Conservation (phyloP, 1,140 invertebrate genomes). For the Plectus sambesii region DNA sequence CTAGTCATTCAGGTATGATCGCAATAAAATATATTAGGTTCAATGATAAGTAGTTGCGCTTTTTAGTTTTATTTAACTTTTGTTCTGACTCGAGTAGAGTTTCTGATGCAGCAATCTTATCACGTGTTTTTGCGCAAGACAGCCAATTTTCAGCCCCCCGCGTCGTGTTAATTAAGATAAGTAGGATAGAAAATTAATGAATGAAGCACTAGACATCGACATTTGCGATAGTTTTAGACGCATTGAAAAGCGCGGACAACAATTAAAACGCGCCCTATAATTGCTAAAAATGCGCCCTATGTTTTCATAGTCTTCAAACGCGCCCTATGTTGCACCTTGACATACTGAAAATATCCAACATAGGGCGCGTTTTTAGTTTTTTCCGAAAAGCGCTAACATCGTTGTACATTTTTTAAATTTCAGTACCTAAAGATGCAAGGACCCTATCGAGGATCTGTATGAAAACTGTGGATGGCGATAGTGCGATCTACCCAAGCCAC, state of each 20-base stretch:
- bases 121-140: not conserved
- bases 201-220: too few species aligned
- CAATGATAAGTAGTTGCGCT: not conserved
- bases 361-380: too few species aligned
- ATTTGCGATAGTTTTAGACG: too few species aligned
- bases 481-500: too few species aligned
- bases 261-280: too few species aligned
- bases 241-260: too few species aligned
- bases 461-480: too few species aligned
- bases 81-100: not conserved
- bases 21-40: slow-evolving; percentile 8
- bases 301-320: too few species aligned
- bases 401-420: slow-evolving; percentile 9
- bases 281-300: too few species aligned
- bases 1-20: slow-evolving; percentile 70
- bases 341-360: too few species aligned
- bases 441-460: slow-evolving; percentile 62
- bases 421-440: slow-evolving; percentile 94
- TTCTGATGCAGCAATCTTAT: not conserved
- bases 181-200: too few species aligned
- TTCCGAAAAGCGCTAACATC: not conserved
- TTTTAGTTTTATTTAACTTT: not conserved
- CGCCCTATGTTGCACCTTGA: too few species aligned
- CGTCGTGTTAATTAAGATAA: slow-evolving; percentile 2
- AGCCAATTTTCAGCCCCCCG: slow-evolving; percentile 1